A percentile compares a stretch with the other conserved stretches of the same genome.
Evolutionary conservation across 2,797 vertebrate genomes (phyloP).

Genomic region (Anniella stebbinsi): DNA sequence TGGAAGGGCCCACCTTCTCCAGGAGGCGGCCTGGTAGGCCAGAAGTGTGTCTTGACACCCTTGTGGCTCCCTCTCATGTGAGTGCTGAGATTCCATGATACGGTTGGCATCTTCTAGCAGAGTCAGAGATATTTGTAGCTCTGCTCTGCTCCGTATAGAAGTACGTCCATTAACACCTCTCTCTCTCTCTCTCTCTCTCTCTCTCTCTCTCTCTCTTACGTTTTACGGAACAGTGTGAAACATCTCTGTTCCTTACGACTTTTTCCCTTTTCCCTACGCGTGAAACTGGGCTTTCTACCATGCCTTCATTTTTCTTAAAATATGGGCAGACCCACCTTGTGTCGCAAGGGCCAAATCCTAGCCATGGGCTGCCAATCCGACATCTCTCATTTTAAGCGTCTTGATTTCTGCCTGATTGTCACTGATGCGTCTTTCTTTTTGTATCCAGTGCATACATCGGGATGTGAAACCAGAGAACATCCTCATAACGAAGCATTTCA

Average conservation of each 20-base stretch:
- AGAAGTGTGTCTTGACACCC: neutral
- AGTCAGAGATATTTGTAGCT: neutral
- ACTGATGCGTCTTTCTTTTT: neutral
- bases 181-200: too few relatives aligned
- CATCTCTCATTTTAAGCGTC: neutral
- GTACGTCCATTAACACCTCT: neutral
- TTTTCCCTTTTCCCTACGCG: neutral
- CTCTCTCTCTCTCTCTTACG: neutral
- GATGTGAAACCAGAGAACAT: conserved; percentile 98
- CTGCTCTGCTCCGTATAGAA: neutral
- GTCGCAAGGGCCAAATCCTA: neutral
- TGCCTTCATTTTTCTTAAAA: neutral
- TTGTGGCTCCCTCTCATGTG: too few relatives aligned
- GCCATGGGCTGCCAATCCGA: too few relatives aligned
- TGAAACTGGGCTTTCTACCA: neutral
- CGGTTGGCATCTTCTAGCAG: neutral
- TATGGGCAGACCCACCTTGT: too few relatives aligned
- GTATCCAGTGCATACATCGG: conserved; percentile 92
- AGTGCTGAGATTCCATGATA: neutral
- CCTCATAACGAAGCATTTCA: conserved; percentile 93
- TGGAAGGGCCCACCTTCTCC: neutral
- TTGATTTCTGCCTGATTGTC: neutral
- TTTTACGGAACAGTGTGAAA: neutral
- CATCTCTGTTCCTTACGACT: neutral
- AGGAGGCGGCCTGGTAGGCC: neutral